phyloP scores from a whole-genome alignment of 2,113 vertebrate species.

The Puffinus mauretanicus region DNA sequence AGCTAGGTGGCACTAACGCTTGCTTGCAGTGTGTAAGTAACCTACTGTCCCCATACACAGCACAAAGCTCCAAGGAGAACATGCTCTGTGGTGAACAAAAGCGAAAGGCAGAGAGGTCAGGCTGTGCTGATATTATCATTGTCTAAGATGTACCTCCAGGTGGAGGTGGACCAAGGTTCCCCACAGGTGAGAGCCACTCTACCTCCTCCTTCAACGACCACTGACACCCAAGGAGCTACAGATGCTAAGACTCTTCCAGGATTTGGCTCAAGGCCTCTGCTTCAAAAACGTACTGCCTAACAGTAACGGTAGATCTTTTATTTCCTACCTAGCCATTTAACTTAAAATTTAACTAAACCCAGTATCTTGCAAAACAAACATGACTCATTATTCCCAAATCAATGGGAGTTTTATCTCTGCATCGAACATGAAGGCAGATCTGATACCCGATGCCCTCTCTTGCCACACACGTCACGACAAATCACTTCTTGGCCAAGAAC shows the following conservation, averaged over 20 bases:
- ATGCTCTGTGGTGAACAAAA: background rate
- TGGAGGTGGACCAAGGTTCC: background rate
- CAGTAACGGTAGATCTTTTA: background rate
- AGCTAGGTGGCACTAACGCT: background rate
- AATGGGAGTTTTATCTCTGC: background rate
- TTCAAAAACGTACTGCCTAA: background rate
- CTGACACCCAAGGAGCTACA: background rate
- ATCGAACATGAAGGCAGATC: background rate
- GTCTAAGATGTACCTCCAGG: background rate
- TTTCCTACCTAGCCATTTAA: background rate
- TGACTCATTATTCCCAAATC: background rate
- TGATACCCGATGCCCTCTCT: background rate
- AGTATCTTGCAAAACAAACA: background rate
- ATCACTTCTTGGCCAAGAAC: background rate
- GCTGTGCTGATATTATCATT: background rate
- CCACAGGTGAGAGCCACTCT: accelerated
- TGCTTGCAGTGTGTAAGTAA: background rate
- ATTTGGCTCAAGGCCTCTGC: background rate
- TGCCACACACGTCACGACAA: accelerated
- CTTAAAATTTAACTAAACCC: background rate
- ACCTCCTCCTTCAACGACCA: background rate
- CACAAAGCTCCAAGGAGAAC: background rate
- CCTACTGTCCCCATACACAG: accelerated
- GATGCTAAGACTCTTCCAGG: background rate
- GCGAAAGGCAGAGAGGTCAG: background rate